These are phyloP conservation scores for Zeuzera pyrina DNA, from an alignment of 2,888 invertebrate species.

Conservation along the genomic window DNA sequence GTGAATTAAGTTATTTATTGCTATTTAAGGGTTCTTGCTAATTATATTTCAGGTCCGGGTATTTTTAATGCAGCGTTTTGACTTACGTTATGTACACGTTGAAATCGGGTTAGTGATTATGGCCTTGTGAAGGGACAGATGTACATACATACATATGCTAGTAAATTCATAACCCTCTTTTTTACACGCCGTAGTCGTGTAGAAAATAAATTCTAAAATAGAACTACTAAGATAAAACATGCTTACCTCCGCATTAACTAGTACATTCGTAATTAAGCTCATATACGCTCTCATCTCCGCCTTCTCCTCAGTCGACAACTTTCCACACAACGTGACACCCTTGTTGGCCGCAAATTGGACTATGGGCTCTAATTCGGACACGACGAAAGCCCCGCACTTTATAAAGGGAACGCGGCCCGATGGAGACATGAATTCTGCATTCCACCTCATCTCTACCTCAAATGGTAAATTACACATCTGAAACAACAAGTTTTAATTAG, in stretches of 20 bases:
- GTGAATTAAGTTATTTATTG: too few relatives aligned
- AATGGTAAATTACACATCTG: conserved; percentile 91
- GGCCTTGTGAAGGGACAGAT: too few relatives aligned
- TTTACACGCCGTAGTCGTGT: too few relatives aligned
- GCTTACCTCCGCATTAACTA: conserved; percentile 90
- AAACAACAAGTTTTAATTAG: too few relatives aligned
- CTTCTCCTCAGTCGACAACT: conserved; percentile 82
- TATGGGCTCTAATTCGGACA: conserved; percentile 93
- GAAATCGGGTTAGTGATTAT: too few relatives aligned
- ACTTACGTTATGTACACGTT: too few relatives aligned
- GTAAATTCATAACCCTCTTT: too few relatives aligned
- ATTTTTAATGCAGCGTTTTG: too few relatives aligned
- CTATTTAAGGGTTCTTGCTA: too few relatives aligned
- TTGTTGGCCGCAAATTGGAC: conserved; percentile 91
- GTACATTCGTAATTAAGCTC: conserved; percentile 88
- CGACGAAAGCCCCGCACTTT: conserved; percentile 89
- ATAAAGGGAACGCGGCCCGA: conserved; percentile 94
- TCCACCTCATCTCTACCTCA: conserved; percentile 85
- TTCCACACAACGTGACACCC: conserved; percentile 81
- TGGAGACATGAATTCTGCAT: conserved; percentile 98
- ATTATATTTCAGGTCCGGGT: too few relatives aligned
- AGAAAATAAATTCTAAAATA: conserved; percentile 4
- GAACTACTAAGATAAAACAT: background rate
- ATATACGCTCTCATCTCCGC: conserved; percentile 96
- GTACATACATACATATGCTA: too few relatives aligned